These are phyloP conservation scores for Plagiodera versicolora DNA, from an alignment of 2,888 invertebrate genomes.

Conservation along the genomic window DNA sequence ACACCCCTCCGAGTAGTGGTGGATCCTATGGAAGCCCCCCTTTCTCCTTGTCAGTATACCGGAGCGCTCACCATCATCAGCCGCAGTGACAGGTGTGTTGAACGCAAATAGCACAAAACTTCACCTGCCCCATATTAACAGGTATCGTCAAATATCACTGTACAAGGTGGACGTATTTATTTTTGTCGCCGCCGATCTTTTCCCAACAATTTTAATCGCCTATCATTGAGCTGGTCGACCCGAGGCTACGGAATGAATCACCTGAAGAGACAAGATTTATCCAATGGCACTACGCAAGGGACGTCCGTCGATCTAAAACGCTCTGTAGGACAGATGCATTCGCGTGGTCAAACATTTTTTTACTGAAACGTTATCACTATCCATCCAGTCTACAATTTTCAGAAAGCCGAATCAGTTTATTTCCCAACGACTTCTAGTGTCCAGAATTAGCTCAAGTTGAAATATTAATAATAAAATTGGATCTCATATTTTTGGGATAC, in stretches of 20 bases:
- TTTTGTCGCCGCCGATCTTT: slow-evolving; percentile 10
- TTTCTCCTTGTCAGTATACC: background rate
- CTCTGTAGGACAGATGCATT: background rate
- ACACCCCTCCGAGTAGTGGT: too few relatives aligned
- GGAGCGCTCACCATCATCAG: slow-evolving; percentile 36
- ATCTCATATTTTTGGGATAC: too few relatives aligned
- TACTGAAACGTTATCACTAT: too few relatives aligned
- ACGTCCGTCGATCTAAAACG: background rate
- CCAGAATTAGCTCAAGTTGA: too few relatives aligned
- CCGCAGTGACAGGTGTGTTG: slow-evolving; percentile 46
- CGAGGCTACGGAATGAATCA: slow-evolving; percentile 7
- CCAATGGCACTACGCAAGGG: background rate
- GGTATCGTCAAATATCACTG: slow-evolving; percentile 40
- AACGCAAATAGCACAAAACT: slow-evolving; percentile 41
- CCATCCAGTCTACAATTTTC: too few relatives aligned
- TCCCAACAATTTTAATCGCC: slow-evolving; percentile 18
- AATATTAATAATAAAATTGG: too few relatives aligned
- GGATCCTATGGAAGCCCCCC: background rate
- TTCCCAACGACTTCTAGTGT: too few relatives aligned
- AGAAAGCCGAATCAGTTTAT: too few relatives aligned
- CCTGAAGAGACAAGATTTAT: background rate
- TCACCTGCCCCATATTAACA: slow-evolving; percentile 47
- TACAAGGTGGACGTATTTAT: slow-evolving; percentile 27
- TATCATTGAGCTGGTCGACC: slow-evolving; percentile 6
- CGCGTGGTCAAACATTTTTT: too few relatives aligned